A percentile compares a stretch with the other conserved stretches of the same genome.
Evolutionary conservation across 2,113 vertebrate genomes (phyloP).

Genomic region (Orthonyx spaldingii): DNA sequence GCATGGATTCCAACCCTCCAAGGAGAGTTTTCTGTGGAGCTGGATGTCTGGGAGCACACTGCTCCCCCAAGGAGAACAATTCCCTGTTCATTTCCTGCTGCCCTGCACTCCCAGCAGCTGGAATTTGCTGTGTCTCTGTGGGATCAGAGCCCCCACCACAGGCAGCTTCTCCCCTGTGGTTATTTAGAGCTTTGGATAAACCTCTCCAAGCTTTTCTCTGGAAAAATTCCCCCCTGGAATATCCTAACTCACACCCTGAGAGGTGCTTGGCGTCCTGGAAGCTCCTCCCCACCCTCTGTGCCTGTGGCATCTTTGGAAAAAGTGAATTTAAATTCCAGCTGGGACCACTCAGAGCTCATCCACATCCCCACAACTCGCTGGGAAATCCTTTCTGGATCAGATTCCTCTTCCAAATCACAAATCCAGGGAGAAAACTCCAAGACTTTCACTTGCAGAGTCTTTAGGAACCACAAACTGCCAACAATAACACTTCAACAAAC

Average conservation of each 20-base stretch:
- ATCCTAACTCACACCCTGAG: rapidly evolving
- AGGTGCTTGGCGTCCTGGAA: not conserved
- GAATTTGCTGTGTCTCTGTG: not conserved
- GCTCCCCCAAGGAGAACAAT: not conserved
- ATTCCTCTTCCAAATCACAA: not conserved
- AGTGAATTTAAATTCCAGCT: not conserved
- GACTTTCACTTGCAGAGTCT: not conserved
- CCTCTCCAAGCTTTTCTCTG: not conserved
- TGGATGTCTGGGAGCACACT: not conserved
- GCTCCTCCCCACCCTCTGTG: not conserved
- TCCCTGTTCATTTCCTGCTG: not conserved
- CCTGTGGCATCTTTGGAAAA: not conserved
- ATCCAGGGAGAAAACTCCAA: not conserved
- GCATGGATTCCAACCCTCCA: not conserved
- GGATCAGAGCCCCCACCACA: not conserved
- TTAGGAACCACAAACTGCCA: not conserved
- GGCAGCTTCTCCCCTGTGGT: not conserved
- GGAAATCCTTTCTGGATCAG: not conserved
- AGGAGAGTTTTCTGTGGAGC: not conserved
- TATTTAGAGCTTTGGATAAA: not conserved
- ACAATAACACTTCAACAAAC: not conserved
- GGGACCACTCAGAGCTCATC: not conserved
- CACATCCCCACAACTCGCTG: not conserved
- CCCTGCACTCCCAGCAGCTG: not conserved
- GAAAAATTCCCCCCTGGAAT: not conserved